Evolutionary conservation across 1,140 invertebrate genomes (phyloP), one percentile per base, ranked within the genome.

Genomic region (Drosophila arizonae): DNA sequence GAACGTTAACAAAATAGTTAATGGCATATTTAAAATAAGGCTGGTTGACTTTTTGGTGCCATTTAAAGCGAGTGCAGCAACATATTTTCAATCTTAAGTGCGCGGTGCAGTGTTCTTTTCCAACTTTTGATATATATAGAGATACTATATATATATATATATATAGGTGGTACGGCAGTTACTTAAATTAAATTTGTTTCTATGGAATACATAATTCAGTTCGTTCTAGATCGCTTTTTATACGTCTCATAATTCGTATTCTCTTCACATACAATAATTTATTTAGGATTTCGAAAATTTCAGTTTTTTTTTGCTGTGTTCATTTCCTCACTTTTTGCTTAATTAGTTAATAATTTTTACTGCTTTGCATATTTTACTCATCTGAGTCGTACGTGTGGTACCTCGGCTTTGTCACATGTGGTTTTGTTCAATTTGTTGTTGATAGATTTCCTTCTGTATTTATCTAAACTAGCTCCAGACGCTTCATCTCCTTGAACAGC

Each of bases 401-500:
- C 68, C 46, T 72, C 63, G 15, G 36, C 13, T 61, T 55, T 76
- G 62, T 66, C 68, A 63, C 73, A 75, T 61, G 72, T 39, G 10
- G 1, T 11, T 50, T 76, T 70, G 55, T 78, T 77, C 60, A 69
- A 50, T 81, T 81, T 43, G 74, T 39, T 71, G 71, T 41, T 71
- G 52, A 13, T 43, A 0, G 33, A 46, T 46, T 46, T 15, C 6
- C 11, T 46, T 15, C 13, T 46, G 43, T 2, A 8, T 52, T 70
- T 51, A 81, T 78, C 76, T 91, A 91, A 76, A 88, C 90, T 80
- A 92, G 76, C 67, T 91, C 91, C 82, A 92, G 78, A 52, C 95
- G 94, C 90, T 95, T 95, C 96, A 97, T 97, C 93, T 96, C 97
- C 94, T 98, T 97, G 67, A 96, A 93, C 75, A 99, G 93, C 91